Evolutionary conservation across 1,140 invertebrate genomes (phyloP), one percentile per base, ranked within the genome.

Genomic region (Rhagoletis pomonella): DNA sequence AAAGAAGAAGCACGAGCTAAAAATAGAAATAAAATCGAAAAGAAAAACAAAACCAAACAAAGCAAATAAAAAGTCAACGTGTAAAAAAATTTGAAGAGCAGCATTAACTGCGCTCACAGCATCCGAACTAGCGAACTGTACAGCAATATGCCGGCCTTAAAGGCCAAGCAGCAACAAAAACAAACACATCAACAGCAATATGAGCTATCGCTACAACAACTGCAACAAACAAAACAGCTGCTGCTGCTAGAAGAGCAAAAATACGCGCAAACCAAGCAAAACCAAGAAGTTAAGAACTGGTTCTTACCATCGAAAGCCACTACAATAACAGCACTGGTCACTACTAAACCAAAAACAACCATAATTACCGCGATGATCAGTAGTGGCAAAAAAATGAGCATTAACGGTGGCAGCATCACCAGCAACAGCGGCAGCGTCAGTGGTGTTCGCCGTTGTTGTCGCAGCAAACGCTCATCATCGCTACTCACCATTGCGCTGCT

Each of bases 61-160:
- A n/a, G 50, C n/a, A 62, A 84, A 14, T 3, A 87, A 81, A 60
- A 85, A 47, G 44, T n/a, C 39, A 62, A 60, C 44, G 60, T 59
- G 10, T 29, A 73, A 19, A 60, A 62, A 84, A 55, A 77, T 73
- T 59, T 87, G 50, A 86, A 86, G 85, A 64, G 65, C 62, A 64
- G 84, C 84, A 42, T 9, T 64, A 44, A 86, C 12, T 60, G 39
- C 60, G 55, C 55, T 85, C 60, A 17, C 39, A 85, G 17, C 64
- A 65, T 50, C 60, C 60, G 77, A 84, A 84, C 39, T 64, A 84
- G 14, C 29, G 47, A 58, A 86, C 42, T 29, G 86, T 44, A 73
- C 86, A 86, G 60, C 58, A 88, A 81, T 10, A 88, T 88, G 87
- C 86, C 87, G 88, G 88, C 88, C 88, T 89, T 89, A 86, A 88